Evolutionary conservation across 2,888 invertebrate species (phyloP).

Genomic region (Orthosia cruda): DNA sequence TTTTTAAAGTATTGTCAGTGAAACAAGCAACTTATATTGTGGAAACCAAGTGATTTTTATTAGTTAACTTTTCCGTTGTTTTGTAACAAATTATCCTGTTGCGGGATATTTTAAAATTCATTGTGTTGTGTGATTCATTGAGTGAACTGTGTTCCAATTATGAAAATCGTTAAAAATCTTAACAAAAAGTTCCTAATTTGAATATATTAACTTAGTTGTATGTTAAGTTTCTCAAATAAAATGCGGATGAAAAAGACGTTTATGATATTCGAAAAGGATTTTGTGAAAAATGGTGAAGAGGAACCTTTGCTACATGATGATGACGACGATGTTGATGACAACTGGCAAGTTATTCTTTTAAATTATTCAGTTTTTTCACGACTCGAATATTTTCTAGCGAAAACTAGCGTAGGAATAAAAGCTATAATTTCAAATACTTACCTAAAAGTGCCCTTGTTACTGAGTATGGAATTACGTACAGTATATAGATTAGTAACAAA

Average conservation of each 20-base stretch:
- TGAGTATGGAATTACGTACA: not conserved
- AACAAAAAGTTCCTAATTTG: not conserved
- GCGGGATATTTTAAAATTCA: not conserved
- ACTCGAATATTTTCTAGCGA: not conserved
- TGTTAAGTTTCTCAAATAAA: constrained; percentile 39
- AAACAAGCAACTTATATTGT: not conserved
- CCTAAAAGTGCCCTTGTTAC: not conserved
- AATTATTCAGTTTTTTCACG: not conserved
- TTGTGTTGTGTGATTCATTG: not conserved
- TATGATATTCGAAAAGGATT: constrained; percentile 79
- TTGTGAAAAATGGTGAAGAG: constrained; percentile 72
- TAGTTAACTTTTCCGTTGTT: not conserved
- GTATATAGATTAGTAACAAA: no score
- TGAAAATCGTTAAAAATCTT: no score
- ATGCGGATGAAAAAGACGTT: constrained; percentile 87
- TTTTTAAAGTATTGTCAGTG: constrained; percentile 5
- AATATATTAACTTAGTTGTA: not conserved
- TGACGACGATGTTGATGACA: constrained; percentile 68
- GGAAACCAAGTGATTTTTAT: not conserved
- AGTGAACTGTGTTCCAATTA: not conserved
- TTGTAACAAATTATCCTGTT: not conserved
- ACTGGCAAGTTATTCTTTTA: constrained; percentile 78
- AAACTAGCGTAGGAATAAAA: not conserved
- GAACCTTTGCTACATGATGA: constrained; percentile 78
- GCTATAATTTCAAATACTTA: no score